Evolutionary conservation across 2,888 invertebrate species (phyloP).

Genomic region (Sphinx pinastri): DNA sequence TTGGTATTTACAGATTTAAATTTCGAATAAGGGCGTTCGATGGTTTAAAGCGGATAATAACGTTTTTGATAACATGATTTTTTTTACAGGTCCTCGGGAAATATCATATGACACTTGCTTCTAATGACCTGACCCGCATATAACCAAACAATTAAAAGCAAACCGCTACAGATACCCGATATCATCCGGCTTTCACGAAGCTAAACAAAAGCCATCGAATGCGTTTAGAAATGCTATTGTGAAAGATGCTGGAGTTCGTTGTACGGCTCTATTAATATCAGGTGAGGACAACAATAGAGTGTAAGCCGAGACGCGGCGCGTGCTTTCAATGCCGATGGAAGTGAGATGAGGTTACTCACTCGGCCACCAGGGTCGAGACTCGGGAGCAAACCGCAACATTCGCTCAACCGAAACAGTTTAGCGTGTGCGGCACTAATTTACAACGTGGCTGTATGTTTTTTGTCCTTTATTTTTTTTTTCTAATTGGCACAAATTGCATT

Average conservation of each 20-base stretch:
- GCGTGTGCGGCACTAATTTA: slow-evolving; percentile 33
- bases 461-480: neutral
- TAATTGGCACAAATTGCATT: neutral
- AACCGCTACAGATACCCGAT: slow-evolving; percentile 4
- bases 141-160: slow-evolving; percentile 10
- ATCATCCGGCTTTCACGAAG: slow-evolving; percentile 29
- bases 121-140: neutral
- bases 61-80: no score
- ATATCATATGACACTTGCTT: no score
- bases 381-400: slow-evolving; percentile 39
- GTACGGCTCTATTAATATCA: slow-evolving; percentile 47
- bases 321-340: slow-evolving; percentile 38
- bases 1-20: neutral
- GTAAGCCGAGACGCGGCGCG: slow-evolving; percentile 46
- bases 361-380: slow-evolving; percentile 20
- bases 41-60: neutral
- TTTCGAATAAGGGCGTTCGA: neutral
- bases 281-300: slow-evolving; percentile 45
- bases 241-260: slow-evolving; percentile 37
- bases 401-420: slow-evolving; percentile 35
- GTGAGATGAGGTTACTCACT: slow-evolving; percentile 31
- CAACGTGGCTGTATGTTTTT: slow-evolving; percentile 15
- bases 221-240: slow-evolving; percentile 35
- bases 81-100: no score
- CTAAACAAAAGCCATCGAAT: slow-evolving; percentile 38